These are phyloP conservation scores for Coenobita brevimanus DNA, from an alignment of 1,140 invertebrate genomes.

Conservation along the genomic window DNA sequence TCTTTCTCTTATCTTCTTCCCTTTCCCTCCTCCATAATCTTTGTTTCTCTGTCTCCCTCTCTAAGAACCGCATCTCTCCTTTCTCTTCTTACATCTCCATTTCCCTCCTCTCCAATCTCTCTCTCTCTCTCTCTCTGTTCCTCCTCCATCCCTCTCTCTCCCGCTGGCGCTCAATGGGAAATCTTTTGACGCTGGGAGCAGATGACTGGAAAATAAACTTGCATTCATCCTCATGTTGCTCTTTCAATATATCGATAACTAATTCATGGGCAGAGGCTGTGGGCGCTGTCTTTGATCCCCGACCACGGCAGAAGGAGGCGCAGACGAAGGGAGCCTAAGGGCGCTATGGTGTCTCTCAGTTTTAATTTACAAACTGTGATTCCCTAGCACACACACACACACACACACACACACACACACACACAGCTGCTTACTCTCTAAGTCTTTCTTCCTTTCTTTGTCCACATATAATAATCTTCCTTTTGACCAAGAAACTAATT, in stretches of 20 bases:
- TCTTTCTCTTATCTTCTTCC: neutral
- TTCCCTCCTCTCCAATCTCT: neutral
- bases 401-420: no score
- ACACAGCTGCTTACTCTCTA: no score
- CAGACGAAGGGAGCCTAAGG: neutral
- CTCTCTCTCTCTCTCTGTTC: neutral
- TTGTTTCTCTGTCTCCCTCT: neutral
- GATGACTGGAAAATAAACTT: conserved; percentile 52
- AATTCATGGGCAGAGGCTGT: conserved; percentile 22
- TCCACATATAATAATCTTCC: no score
- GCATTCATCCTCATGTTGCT: conserved; percentile 48
- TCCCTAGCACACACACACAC: no score
- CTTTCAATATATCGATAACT: conserved; percentile 58
- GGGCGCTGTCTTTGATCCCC: neutral
- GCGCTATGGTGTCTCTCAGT: neutral
- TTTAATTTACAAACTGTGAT: no score
- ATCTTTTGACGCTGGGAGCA: conserved; percentile 54
- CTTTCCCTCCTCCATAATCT: neutral
- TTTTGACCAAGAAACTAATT: no score
- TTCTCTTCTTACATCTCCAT: neutral
- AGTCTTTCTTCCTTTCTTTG: no score
- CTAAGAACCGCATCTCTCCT: neutral
- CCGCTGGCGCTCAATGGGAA: conserved; percentile 12
- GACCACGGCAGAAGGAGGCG: neutral
- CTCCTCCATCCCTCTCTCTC: neutral